Conservation (phyloP, 2,797 vertebrate genomes). For the Argya squamiceps region DNA sequence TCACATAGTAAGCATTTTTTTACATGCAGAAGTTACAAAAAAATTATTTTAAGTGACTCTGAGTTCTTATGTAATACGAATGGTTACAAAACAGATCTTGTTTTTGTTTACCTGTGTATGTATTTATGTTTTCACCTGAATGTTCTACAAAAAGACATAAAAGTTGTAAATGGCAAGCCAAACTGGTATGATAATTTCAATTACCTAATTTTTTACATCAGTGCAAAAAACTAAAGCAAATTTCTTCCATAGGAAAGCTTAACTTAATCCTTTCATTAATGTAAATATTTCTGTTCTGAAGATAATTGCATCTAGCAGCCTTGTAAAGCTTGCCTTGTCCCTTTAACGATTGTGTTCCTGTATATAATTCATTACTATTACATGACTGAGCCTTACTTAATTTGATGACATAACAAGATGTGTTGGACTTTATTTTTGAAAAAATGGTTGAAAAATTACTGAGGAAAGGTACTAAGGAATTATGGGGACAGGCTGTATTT, state of each 20-base stretch:
- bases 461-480: neutral
- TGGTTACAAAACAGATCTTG: neutral
- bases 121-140: neutral
- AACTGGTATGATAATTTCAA: neutral
- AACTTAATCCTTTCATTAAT: neutral
- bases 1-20: fast-evolving
- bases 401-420: neutral
- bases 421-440: neutral
- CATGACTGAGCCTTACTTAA: neutral
- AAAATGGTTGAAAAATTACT: neutral
- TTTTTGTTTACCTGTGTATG: neutral
- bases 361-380: neutral
- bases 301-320: neutral
- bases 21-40: neutral
- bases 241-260: neutral
- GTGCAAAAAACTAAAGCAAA: neutral
- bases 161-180: neutral
- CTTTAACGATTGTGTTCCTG: neutral
- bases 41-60: neutral
- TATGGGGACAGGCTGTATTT: neutral
- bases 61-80: neutral
- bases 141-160: neutral
- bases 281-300: neutral
- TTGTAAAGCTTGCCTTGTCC: neutral
- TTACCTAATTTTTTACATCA: neutral